Base-by-base conservation (phyloP, 2,113 vertebrate genomes). In the Prionailurus viverrinus region DNA sequence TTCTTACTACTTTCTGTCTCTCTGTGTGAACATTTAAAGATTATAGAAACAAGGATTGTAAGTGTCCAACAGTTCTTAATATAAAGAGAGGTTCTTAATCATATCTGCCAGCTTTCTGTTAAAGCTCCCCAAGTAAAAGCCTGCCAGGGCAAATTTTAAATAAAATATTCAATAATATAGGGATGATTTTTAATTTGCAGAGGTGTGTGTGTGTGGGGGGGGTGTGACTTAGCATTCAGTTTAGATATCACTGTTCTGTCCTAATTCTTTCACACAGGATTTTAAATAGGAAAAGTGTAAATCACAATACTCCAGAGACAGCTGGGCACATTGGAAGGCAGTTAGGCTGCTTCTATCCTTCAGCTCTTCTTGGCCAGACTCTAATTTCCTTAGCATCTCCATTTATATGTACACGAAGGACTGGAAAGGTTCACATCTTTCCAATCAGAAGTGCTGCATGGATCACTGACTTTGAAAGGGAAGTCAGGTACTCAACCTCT, bases 381-480 rank as follows among this genome's bases (percentile, higher is more conserved):
- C 82, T 97, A 94, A 98, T 97, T 94, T 80, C 68, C 61, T 95
- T 78, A 80, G 55, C 85, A 80, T 96, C 73, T 98, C 89, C 95
- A 91, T 94, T 91, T 97, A 86, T 93, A 96, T 84, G 76, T 82
- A 96, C 95, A 96, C 1, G 71, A 90, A 96, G 68, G 94, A 96
- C 7, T 92, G 93, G 94, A 96, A 92, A 96, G 93, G 88, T 53
- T 98, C 93, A 83, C 91, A 91, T 95, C 96, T 94, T 97, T 94
- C 94, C 89, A 81, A 96, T 97, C 91, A 97, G 79, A 96, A 93
- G 78, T 76, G 78, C 92, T 97, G 16, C 71, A 97, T 41, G 98
- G 97, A 96, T 98, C 96, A 97, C 96, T 82, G 88, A 94, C 88
- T 98, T 91, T 95, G 91, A 97, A 94, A 92, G 82, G 74, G 71